Percentiles rank a stretch among this genome's conserved stretches.
phyloP scores from a whole-genome alignment of 2,113 vertebrate genomes.

The Eolophus roseicapilla region DNA sequence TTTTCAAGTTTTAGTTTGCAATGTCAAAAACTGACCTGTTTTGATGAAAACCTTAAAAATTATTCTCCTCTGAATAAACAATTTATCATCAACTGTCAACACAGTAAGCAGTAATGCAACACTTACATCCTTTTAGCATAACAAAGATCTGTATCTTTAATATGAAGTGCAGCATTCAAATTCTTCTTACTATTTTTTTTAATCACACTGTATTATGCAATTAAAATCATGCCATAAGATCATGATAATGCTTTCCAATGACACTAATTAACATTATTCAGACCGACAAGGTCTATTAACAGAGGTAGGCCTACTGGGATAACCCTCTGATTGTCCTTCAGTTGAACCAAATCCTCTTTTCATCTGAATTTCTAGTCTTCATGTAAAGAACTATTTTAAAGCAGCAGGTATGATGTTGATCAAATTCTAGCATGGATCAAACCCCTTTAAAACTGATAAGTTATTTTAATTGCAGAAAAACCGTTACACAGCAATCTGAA shows the following conservation, averaged over 20 bases:
- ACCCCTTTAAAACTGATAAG: neutral
- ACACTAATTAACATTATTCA: neutral
- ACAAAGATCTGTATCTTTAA: neutral
- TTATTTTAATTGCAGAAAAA: neutral
- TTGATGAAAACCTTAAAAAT: neutral
- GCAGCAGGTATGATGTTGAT: neutral
- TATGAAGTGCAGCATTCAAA: neutral
- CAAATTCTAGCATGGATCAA: neutral
- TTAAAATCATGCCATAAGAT: neutral
- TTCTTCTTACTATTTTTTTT: neutral
- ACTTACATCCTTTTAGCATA: neutral
- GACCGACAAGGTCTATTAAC: conserved; percentile 3
- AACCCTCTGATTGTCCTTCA: neutral
- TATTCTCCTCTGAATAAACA: neutral
- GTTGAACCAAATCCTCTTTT: conserved; percentile 9
- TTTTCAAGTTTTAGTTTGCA: neutral
- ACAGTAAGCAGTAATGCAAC: neutral
- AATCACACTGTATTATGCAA: neutral
- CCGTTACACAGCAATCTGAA: neutral
- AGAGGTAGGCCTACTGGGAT: neutral
- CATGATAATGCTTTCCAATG: neutral
- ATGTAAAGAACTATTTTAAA: neutral
- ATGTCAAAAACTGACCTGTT: neutral
- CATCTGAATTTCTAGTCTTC: neutral
- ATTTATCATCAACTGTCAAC: neutral